A percentile compares a stretch with the other conserved stretches of the same genome.
Conservation (phyloP, 2,113 vertebrate species). For the Baryphthengus martii region DNA sequence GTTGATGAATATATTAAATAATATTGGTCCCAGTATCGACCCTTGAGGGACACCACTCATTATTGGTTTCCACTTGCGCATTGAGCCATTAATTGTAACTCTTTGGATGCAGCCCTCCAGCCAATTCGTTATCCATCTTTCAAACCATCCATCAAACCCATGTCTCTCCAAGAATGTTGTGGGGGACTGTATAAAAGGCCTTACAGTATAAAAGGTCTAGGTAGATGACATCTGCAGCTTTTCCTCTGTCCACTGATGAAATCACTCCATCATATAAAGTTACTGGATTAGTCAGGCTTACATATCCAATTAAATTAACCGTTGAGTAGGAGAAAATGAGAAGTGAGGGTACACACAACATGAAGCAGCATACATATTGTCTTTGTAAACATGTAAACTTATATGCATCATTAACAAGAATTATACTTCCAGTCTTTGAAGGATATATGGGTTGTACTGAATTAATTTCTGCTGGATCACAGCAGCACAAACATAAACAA, state of each 20-base stretch:
- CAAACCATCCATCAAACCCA: background rate
- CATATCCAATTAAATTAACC: background rate
- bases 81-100: background rate
- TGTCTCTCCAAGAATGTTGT: background rate
- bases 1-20: background rate
- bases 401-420: background rate
- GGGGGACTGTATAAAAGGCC: accelerated
- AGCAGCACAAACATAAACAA: background rate
- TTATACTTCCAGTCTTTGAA: background rate
- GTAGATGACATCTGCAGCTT: background rate
- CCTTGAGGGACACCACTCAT: background rate
- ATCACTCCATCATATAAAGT: background rate
- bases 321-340: background rate
- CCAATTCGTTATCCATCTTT: background rate
- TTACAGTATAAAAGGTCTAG: background rate
- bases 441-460: background rate
- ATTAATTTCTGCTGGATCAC: background rate
- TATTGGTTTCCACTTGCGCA: background rate
- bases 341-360: background rate
- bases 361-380: background rate
- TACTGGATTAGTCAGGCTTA: background rate
- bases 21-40: accelerated
- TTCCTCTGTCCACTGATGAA: background rate
- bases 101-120: accelerated
- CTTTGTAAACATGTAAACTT: background rate